These are phyloP conservation scores for Chromoteleia sp. DNA, from an alignment of 2,888 invertebrate species.

Conservation along the genomic window DNA sequence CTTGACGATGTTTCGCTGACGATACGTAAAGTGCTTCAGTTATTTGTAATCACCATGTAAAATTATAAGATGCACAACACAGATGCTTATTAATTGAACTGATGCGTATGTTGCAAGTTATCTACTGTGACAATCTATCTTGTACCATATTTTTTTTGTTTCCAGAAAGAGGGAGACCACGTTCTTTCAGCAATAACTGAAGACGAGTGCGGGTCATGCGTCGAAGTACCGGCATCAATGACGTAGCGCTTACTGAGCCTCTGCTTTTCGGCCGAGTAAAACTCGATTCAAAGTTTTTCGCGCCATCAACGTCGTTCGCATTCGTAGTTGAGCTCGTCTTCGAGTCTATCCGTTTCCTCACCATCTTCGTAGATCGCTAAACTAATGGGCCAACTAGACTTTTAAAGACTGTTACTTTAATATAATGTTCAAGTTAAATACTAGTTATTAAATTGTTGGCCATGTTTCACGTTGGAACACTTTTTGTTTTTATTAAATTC, in stretches of 20 bases:
- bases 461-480: neutral
- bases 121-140: constrained; percentile 63
- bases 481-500: constrained; percentile 16
- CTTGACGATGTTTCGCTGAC: neutral
- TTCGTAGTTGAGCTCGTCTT: constrained; percentile 76
- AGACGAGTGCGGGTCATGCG: constrained; percentile 79
- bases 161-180: constrained; percentile 78
- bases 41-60: constrained; percentile 53
- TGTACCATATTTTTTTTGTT: constrained; percentile 81
- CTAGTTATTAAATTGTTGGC: constrained; percentile 21
- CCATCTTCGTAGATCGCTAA: constrained; percentile 75
- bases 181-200: constrained; percentile 80
- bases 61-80: constrained; percentile 50
- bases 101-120: constrained; percentile 57
- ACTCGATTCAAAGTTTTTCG: constrained; percentile 76
- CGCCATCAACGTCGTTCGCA: constrained; percentile 74
- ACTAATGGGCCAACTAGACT: constrained; percentile 69
- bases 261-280: constrained; percentile 73
- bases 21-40: constrained; percentile 21
- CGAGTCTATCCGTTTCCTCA: constrained; percentile 79
- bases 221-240: constrained; percentile 76
- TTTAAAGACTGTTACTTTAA: constrained; percentile 38
- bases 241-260: constrained; percentile 74
- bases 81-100: constrained; percentile 62
- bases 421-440: neutral